phyloP scores from a whole-genome alignment of 2,888 invertebrate species.

The Oscheius sp. region DNA sequence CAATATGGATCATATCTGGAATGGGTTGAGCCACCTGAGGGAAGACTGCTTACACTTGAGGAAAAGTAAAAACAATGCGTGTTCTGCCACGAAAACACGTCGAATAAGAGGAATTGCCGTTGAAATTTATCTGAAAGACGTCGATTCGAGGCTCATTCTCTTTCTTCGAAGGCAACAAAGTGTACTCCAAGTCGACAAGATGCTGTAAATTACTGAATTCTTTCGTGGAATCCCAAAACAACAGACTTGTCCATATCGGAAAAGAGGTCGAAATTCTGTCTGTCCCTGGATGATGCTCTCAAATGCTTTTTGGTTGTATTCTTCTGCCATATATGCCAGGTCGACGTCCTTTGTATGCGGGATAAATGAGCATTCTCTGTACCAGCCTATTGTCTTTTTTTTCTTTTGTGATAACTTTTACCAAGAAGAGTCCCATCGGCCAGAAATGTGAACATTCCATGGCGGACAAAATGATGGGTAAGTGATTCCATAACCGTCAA shows the following conservation, averaged over 20 bases:
- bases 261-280: neutral
- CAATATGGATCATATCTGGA: conserved; percentile 46
- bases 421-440: conserved; percentile 37
- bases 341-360: conserved; percentile 39
- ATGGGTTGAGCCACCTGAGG: too few relatives aligned
- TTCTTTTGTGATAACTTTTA: neutral
- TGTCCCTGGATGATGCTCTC: neutral
- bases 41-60: neutral
- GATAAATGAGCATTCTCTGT: conserved; percentile 38
- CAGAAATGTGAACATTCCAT: conserved; percentile 33
- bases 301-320: conserved; percentile 15
- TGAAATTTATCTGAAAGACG: conserved; percentile 4
- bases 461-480: conserved; percentile 20
- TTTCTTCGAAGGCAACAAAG: neutral
- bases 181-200: neutral
- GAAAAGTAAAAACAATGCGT: neutral
- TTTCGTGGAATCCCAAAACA: neutral
- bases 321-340: neutral
- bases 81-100: neutral
- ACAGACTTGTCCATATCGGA: conserved; percentile 1
- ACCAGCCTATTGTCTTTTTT: conserved; percentile 31
- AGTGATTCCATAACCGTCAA: conserved; percentile 9
- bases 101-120: neutral
- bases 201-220: neutral
- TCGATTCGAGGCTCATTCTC: neutral